Conservation (phyloP, 2,113 vertebrate species). For the Pogonocichla stellata region DNA sequence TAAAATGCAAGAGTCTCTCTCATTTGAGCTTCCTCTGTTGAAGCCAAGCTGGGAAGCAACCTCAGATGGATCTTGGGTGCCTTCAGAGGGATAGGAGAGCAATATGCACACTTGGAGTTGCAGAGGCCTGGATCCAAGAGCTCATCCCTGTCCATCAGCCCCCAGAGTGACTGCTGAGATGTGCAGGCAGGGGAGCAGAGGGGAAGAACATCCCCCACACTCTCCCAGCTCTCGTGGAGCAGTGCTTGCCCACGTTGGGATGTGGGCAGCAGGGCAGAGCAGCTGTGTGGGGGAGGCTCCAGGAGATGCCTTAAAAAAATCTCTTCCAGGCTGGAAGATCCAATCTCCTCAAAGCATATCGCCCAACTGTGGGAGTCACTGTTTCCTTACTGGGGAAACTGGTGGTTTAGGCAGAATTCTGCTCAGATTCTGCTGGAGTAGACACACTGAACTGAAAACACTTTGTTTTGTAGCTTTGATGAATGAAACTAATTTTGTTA, state of each 20-base stretch:
- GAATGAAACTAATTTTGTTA: neutral
- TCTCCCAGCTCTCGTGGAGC: neutral
- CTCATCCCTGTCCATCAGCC: neutral
- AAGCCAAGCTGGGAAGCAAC: neutral
- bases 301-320: neutral
- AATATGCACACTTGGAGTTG: neutral
- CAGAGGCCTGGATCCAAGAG: neutral
- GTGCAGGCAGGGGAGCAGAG: neutral
- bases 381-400: neutral
- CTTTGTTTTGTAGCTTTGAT: neutral
- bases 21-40: neutral
- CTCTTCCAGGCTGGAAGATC: neutral
- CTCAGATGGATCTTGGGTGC: neutral
- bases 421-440: neutral
- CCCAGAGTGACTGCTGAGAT: neutral
- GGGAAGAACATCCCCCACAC: rapidly evolving
- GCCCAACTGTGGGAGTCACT: neutral
- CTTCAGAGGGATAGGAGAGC: neutral
- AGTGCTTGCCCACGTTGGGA: rapidly evolving
- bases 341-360: neutral
- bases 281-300: neutral
- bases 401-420: neutral
- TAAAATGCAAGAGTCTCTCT: neutral
- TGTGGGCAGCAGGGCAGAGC: neutral
- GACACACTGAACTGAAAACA: neutral